Evolutionary conservation across 1,140 invertebrate genomes (phyloP).

Genomic region (Listronotus bonariensis): DNA sequence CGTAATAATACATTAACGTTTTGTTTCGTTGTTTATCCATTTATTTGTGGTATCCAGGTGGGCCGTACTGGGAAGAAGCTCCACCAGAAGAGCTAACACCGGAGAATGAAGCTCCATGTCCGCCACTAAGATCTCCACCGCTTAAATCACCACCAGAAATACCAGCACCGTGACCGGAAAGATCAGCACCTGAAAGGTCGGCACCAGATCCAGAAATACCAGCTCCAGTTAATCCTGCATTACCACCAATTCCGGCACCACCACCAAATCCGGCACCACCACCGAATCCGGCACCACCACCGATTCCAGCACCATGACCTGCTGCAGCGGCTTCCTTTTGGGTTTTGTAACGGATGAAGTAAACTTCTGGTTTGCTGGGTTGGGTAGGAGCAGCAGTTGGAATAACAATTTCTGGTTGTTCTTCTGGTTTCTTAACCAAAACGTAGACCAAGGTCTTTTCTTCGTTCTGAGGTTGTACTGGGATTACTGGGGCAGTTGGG

Average conservation of each 20-base stretch:
- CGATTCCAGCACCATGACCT: slow-evolving; percentile 44
- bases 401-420: slow-evolving; percentile 75
- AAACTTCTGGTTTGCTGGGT: slow-evolving; percentile 83
- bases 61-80: slow-evolving; percentile 30
- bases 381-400: slow-evolving; percentile 76
- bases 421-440: slow-evolving; percentile 82
- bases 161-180: slow-evolving; percentile 10
- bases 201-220: slow-evolving; percentile 19
- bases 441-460: slow-evolving; percentile 90
- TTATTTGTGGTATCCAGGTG: slow-evolving; percentile 40
- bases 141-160: slow-evolving; percentile 17
- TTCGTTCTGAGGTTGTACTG: slow-evolving; percentile 71
- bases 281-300: not conserved
- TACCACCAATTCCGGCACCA: slow-evolving; percentile 6
- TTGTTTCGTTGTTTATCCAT: not conserved
- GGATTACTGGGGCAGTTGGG: slow-evolving; percentile 68
- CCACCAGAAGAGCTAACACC: slow-evolving; percentile 1
- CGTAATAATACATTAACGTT: not conserved
- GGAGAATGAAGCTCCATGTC: slow-evolving; percentile 10
- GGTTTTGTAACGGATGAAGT: slow-evolving; percentile 89
- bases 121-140: slow-evolving; percentile 6
- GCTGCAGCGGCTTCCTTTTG: slow-evolving; percentile 65
- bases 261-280: slow-evolving; percentile 1
- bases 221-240: slow-evolving; percentile 9
- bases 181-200: slow-evolving; percentile 6